These are phyloP conservation scores for Stictonetta naevosa DNA, from an alignment of 2,113 vertebrate species.

Conservation along the genomic window DNA sequence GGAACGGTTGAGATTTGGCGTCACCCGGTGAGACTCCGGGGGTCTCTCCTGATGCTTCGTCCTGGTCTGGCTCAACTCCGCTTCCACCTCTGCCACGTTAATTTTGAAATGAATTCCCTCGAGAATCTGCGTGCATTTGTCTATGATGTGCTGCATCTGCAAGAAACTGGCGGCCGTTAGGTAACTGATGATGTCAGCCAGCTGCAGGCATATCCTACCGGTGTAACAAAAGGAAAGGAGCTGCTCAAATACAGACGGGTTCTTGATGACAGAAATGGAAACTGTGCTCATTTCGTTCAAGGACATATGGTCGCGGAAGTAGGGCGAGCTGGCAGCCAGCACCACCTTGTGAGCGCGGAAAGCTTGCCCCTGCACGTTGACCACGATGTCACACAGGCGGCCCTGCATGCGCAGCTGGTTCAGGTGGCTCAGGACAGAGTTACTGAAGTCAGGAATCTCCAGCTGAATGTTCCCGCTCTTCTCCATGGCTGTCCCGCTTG, in stretches of 20 bases:
- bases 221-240: slow-evolving; percentile 98
- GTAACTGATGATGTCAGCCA: slow-evolving; percentile 98
- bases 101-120: slow-evolving; percentile 99
- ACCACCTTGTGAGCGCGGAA: slow-evolving; percentile 98
- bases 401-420: slow-evolving; percentile 98
- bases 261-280: slow-evolving; percentile 95
- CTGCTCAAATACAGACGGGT: slow-evolving; percentile 95
- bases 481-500: slow-evolving; percentile 86
- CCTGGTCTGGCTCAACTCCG: slow-evolving; percentile 81
- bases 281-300: slow-evolving; percentile 97
- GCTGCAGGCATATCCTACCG: slow-evolving; percentile 91
- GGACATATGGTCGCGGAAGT: slow-evolving; percentile 99
- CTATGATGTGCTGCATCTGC: slow-evolving; percentile 99
- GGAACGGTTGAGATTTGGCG: slow-evolving; percentile 75
- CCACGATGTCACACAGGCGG: slow-evolving; percentile 96
- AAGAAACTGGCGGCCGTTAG: slow-evolving; percentile 97
- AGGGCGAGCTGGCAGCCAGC: slow-evolving; percentile 97
- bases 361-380: slow-evolving; percentile 95
- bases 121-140: slow-evolving; percentile 97
- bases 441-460: slow-evolving; percentile 98
- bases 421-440: slow-evolving; percentile 95
- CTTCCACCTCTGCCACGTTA: slow-evolving; percentile 88
- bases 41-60: slow-evolving; percentile 79
- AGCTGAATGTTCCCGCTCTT: slow-evolving; percentile 94
- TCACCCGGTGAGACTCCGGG: slow-evolving; percentile 79